Percentiles rank a stretch among this genome's conserved stretches.
These are phyloP conservation scores for Ametastegia equiseti DNA, from an alignment of 2,888 invertebrate species.

Conservation along the genomic window DNA sequence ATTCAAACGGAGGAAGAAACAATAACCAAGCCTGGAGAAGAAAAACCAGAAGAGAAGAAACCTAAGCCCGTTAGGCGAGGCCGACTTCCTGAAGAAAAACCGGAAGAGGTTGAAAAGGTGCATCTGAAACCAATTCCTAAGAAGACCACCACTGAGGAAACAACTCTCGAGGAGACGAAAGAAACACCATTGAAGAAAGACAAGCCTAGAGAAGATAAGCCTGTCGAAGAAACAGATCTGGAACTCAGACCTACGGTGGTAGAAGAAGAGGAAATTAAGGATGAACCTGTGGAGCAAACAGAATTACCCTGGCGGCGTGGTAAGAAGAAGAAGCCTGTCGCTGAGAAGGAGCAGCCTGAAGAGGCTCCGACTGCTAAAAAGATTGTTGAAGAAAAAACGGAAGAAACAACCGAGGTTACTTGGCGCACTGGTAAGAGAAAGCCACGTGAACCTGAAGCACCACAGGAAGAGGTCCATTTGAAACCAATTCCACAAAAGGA, in stretches of 20 bases:
- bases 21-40: conserved; percentile 37
- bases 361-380: conserved; percentile 70
- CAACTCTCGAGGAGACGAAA: conserved; percentile 58
- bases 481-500: conserved; percentile 75
- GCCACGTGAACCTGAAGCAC: conserved; percentile 56
- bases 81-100: conserved; percentile 61
- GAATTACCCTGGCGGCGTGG: conserved; percentile 71
- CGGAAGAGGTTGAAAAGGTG: conserved; percentile 71
- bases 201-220: conserved; percentile 74
- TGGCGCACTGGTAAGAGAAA: conserved; percentile 71
- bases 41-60: conserved; percentile 31
- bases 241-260: conserved; percentile 63
- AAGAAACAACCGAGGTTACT: conserved; percentile 56
- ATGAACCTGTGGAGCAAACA: conserved; percentile 64
- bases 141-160: conserved; percentile 55
- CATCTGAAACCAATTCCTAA: conserved; percentile 73
- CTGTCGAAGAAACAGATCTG: conserved; percentile 68
- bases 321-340: conserved; percentile 69
- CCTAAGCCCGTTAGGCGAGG: conserved; percentile 45
- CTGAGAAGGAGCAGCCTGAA: conserved; percentile 65
- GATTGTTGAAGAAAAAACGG: conserved; percentile 64
- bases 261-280: conserved; percentile 64
- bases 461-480: conserved; percentile 76
- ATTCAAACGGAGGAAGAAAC: conserved; percentile 46
- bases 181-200: conserved; percentile 59